phyloP scores from a whole-genome alignment of 2,113 vertebrate species.

The Notiomystis cincta region DNA sequence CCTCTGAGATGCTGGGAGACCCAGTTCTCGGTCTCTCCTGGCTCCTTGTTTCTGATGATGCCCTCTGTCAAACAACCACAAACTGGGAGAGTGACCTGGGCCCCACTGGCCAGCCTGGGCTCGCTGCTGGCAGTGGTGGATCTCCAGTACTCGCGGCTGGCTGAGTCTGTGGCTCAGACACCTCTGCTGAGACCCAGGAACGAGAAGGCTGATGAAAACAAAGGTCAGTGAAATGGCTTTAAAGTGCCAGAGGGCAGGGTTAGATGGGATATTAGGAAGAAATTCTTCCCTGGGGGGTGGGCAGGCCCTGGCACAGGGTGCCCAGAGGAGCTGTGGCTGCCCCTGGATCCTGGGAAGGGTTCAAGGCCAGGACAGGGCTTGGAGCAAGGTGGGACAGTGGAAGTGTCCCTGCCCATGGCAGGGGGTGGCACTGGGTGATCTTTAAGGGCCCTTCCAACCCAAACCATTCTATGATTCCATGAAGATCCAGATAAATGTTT shows the following conservation, averaged over 20 bases:
- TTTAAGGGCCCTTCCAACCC: not conserved
- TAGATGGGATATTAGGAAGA: not conserved
- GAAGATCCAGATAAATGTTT: not conserved
- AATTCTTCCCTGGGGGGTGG: not conserved
- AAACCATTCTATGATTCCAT: not conserved
- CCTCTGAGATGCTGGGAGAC: not conserved
- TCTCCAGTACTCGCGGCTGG: rapidly evolving
- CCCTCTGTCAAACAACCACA: not conserved
- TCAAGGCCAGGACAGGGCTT: not conserved
- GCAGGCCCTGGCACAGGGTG: rapidly evolving
- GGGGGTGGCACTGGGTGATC: rapidly evolving
- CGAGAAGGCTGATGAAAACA: not conserved
- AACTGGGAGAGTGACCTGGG: not conserved
- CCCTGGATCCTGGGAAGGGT: not conserved
- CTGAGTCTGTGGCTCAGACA: not conserved
- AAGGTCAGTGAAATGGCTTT: not conserved
- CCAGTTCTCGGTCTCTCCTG: not conserved
- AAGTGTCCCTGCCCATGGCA: not conserved
- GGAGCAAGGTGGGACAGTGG: not conserved
- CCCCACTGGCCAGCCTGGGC: not conserved
- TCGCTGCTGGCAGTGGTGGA: not conserved
- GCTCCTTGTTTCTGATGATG: not conserved
- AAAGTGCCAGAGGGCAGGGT: not conserved
- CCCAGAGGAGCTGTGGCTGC: not conserved
- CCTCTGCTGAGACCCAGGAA: not conserved